Base-by-base conservation (phyloP, 2,888 invertebrate genomes). In the Subacronicta megacephala region DNA sequence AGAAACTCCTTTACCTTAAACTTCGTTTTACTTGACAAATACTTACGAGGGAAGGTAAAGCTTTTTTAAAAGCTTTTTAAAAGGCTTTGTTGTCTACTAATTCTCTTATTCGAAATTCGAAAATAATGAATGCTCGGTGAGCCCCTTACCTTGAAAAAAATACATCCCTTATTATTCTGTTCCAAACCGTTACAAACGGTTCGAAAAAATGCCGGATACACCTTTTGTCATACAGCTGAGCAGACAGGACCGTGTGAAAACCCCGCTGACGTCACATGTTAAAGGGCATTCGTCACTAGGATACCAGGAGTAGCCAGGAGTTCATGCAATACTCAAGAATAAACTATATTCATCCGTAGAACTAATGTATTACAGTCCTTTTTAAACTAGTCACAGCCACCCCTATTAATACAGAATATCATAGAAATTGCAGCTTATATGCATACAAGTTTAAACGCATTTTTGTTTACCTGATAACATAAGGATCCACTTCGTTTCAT, bases 271-370 rank as follows among this genome's bases (percentile, higher is more conserved):
- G 90, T 91, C 92, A 91, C 89, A 88, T 88, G 89, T 80, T 80
- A 89, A 89, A 88, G 90, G 88, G 87, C 89, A 88, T 76, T 67
- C 51, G 54, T 57, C 85, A 92, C 90, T 77, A 92, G 88, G 90
- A 62, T 20, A 69, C 6, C 83, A 90, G 82, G 73, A 82, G 23
- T 36, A 23, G 51, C 47, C 38, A 77, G 62, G 82, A 87, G 78
- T 41, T 72, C 26, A 36, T 53, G 23, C 43, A 63, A 23, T 12
- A 26, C 49, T 23, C 16, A 46, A 33, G 10, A 7, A 15, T 64
- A 64, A 7, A 44, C 66, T 40, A 62, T 7, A 45, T 49, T 37
- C 9, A 57, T 33, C 43, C 41, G 59, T 65, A 47, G 0, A 5
- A 6, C 5, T 5, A 15, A 1, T 3, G 0, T 1, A n/a, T 10